These are phyloP conservation scores for Exocentrus adspersus DNA, from an alignment of 2,888 invertebrate genomes.

Conservation along the genomic window DNA sequence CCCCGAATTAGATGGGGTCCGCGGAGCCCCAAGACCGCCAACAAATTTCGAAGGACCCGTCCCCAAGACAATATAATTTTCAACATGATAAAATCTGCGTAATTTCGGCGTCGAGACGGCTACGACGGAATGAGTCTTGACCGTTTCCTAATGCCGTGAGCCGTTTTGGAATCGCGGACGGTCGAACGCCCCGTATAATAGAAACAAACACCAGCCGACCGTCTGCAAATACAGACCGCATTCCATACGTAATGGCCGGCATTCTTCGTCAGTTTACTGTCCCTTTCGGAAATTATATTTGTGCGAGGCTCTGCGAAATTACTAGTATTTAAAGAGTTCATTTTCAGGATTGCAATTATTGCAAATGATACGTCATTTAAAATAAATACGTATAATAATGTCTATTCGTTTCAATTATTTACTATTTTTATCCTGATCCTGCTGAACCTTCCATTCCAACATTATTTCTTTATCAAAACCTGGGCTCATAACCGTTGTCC, in stretches of 20 bases:
- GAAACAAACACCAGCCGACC: slow-evolving; percentile 34
- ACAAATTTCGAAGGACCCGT: slow-evolving; percentile 25
- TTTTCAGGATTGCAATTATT: too few relatives aligned
- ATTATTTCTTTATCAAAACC: too few relatives aligned
- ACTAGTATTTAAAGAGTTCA: too few relatives aligned
- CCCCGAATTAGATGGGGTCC: neutral
- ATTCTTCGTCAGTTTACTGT: slow-evolving; percentile 44
- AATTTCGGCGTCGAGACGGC: slow-evolving; percentile 33
- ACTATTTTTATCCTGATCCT: too few relatives aligned
- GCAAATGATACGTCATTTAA: too few relatives aligned
- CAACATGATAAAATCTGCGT: slow-evolving; percentile 48
- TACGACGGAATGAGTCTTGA: slow-evolving; percentile 36
- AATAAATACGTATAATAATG: too few relatives aligned
- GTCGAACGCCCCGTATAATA: slow-evolving; percentile 43
- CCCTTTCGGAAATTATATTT: slow-evolving; percentile 35
- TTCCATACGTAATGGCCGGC: slow-evolving; percentile 48
- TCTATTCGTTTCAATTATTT: too few relatives aligned
- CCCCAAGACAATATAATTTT: slow-evolving; percentile 39
- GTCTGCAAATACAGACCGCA: slow-evolving; percentile 35
- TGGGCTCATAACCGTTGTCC: too few relatives aligned
- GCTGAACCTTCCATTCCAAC: too few relatives aligned
- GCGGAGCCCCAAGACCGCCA: slow-evolving; percentile 10
- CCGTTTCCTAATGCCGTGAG: slow-evolving; percentile 33
- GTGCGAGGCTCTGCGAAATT: neutral
- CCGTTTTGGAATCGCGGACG: slow-evolving; percentile 32